Evolutionary conservation across 2,888 invertebrate species (phyloP), one percentile per base, ranked within the genome.

Genomic region (Aleiodes testaceus): DNA sequence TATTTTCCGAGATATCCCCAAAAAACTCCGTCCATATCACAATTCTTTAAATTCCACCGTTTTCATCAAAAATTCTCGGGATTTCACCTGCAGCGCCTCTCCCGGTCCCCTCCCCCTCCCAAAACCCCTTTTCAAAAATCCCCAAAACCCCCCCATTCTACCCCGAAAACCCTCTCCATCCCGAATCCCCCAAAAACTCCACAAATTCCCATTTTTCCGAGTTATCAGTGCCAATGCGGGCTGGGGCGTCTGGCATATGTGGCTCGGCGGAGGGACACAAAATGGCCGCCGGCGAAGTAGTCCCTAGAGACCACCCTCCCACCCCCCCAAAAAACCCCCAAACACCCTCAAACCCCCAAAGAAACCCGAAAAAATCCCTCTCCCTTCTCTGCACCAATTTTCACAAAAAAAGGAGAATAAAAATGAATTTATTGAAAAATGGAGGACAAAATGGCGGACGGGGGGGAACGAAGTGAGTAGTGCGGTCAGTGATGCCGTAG

Each of bases 401-500:
- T 4, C 14, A 61, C n/a, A 42, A 18, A 44, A 11, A 45, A 9
- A 4, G 64, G n/a, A 18, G 14, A 49, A 49, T 49, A 53, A 68
- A 55, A 2, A 26, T n/a, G 6, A 55, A n/a, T n/a, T n/a, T n/a
- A n/a, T n/a, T n/a, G n/a, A 55, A 68, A 59, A 3, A 30, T 7
- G 4, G 44, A 9, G 9, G 7, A 36, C 11, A 36, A 36, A 36
- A 36, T 36, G 36, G 36, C 36, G 36, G 36, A 36, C n/a, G n/a
- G n/a, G n/a, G n/a, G n/a, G n/a, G n/a, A 36, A 36, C 9, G 7
- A 11, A 36, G 45, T 66, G 59, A n/a, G 81, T 78, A 79, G 80
- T 77, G 80, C 82, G 84, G 79, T 79, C 80, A 82, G 84, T 83
- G 85, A 86, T 85, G 87, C 87, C 85, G 87, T 87, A 87, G 87